Conservation (phyloP, 2,797 vertebrate genomes). For the Cottoperca gobio region DNA sequence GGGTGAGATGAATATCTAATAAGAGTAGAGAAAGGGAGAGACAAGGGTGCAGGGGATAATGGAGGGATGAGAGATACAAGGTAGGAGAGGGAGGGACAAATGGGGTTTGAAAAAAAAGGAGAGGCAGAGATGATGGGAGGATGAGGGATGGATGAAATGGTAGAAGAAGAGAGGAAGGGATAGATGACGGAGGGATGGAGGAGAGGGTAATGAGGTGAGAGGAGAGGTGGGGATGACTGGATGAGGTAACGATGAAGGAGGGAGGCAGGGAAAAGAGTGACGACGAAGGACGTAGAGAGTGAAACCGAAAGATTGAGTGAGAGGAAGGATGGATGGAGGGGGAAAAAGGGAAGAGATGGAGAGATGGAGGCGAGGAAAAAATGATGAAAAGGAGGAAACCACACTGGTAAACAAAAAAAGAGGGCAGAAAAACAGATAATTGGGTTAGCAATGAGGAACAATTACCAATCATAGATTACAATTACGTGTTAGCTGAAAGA, state of each 20-base stretch:
- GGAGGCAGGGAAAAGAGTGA: slow-evolving; percentile 30
- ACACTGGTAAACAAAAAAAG: slow-evolving; percentile 4
- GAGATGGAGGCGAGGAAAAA: background rate
- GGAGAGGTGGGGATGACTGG: slow-evolving; percentile 48
- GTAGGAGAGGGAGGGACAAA: slow-evolving; percentile 14
- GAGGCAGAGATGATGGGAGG: background rate
- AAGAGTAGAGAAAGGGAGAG: slow-evolving; percentile 6
- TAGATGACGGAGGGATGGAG: slow-evolving; percentile 21
- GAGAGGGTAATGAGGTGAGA: slow-evolving; percentile 47
- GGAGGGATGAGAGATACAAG: slow-evolving; percentile 32
- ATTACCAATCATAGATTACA: too few species aligned
- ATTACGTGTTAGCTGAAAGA: background rate
- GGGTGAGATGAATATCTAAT: slow-evolving; percentile 54
- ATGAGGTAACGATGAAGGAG: slow-evolving; percentile 62
- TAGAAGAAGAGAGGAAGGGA: background rate
- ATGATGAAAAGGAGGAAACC: slow-evolving; percentile 4
- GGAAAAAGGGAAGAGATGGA: background rate
- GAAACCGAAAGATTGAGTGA: slow-evolving; percentile 38
- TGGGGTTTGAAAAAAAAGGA: slow-evolving; percentile 1
- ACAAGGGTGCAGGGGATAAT: slow-evolving; percentile 42
- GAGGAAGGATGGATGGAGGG: background rate
- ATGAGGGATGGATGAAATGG: slow-evolving; percentile 6
- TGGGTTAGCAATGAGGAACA: too few species aligned
- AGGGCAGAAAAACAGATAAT: too few species aligned
- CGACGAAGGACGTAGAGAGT: slow-evolving; percentile 47